Base-by-base conservation (phyloP, 2,888 invertebrate genomes). In the Chymomyza fuscimana region DNA sequence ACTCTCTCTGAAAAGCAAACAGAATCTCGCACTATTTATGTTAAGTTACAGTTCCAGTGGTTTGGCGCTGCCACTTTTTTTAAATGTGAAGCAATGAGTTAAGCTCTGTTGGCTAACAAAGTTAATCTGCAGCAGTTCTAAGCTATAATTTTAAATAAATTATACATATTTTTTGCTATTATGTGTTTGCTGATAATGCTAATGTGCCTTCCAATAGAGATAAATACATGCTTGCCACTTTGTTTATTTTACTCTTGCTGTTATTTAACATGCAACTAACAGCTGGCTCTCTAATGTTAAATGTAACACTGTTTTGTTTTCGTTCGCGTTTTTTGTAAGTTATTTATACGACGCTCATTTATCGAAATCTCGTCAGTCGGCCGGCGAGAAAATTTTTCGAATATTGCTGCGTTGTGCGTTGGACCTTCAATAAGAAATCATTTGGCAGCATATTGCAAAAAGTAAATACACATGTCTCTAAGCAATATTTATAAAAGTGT, bases 371-470 rank as follows among this genome's bases (percentile, higher is more conserved):
- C 40, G 40, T 78, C 78, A 78, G 80, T 78, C 72, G 74, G 67
- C 78, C 78, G 78, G 78, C 78, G 65, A 78, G 78, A 79, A 72
- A 82, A 54, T 16, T 54, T 54, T 54, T 54, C 54, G 54, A 54
- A 58, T 25, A 56, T 25, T 58, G 15, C 29, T 58, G 40, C 58
- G 22, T 58, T 29, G 58, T 9, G 25, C 58, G 58, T 15, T 15
- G 29, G 15, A 25, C 9, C 12, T 58, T 5, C 19, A 58, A 58
- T 54, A 58, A 15, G 25, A 58, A 58, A 58, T 25, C 46, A n/a
- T 36, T 65, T 56, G 65, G 15, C 65, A 65, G 50, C 65, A 56
- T 65, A 58, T 65, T 65, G 65, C 65, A 65, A 58, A 58, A 52
- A 58, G n/a, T 22, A 58, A 46, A 46, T 46, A 46, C 40, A 46